Percentiles rank a stretch among this genome's conserved stretches.
Conservation (phyloP, 2,888 invertebrate genomes). For the Pachymerium ferrugineum region DNA sequence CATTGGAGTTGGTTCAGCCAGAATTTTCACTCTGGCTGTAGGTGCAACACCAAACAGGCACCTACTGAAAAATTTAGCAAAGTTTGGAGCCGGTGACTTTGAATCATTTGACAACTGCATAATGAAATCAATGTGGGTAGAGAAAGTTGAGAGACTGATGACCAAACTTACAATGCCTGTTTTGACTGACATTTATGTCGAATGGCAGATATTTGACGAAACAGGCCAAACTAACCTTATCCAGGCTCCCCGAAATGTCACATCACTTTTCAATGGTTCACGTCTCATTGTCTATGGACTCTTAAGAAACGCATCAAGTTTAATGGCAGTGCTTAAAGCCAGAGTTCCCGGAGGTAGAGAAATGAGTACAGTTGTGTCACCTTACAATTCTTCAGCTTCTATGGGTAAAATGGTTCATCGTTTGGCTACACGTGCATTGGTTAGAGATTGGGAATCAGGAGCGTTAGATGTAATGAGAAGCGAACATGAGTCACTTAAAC, state of each 20-base stretch:
- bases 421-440: neutral
- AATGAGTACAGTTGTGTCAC: neutral
- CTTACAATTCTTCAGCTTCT: neutral
- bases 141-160: slow-evolving; percentile 29
- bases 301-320: slow-evolving; percentile 30
- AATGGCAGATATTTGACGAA: slow-evolving; percentile 36
- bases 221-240: neutral
- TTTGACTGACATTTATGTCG: slow-evolving; percentile 34
- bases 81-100: slow-evolving; percentile 33
- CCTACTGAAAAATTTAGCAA: slow-evolving; percentile 31
- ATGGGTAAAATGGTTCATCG: neutral
- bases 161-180: slow-evolving; percentile 32
- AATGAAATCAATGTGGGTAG: neutral
- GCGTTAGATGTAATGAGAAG: neutral
- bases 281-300: slow-evolving; percentile 35
- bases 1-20: neutral
- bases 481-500: neutral
- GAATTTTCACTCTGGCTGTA: slow-evolving; percentile 35
- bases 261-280: slow-evolving; percentile 34
- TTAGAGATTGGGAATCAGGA: neutral
- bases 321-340: slow-evolving; percentile 28
- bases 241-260: slow-evolving; percentile 34
- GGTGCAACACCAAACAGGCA: slow-evolving; percentile 32
- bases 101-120: slow-evolving; percentile 31
- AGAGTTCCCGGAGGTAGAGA: neutral